Base-by-base conservation (phyloP, 2,113 vertebrate genomes). In the Machaerirhynchus nigripectus region DNA sequence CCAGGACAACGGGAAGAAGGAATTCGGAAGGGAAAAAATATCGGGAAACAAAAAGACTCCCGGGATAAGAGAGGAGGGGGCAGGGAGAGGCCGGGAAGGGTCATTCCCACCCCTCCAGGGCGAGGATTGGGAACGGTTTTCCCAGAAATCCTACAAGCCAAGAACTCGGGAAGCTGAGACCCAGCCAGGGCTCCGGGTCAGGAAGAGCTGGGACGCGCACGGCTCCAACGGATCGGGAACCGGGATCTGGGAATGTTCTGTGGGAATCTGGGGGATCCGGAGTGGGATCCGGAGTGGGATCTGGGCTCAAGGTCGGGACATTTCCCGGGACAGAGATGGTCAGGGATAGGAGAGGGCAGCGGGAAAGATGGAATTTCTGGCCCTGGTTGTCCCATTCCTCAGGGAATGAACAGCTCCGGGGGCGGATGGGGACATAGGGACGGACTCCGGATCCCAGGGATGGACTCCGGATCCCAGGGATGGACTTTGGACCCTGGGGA, bases 251-350 rank as follows among this genome's bases (percentile, higher is more conserved):
- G 64, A 44, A 84, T 53, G 27, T 4, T 31, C 17, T 2, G 24
- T 11, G 44, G 78, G 26, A 53, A 63, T 59, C 7, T 1, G 7
- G 0, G 5, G 64, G 56, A 52, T 83, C 49, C 5, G 5, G 17
- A 70, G 55, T 1, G 37, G 71, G 56, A 52, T 83, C 49, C 4
- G 4, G 17, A 65, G 59, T 2, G 37, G 70, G 39, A 39, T 39
- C 39, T n/a, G n/a, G n/a, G n/a, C 7, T 28, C 10, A 6, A 53
- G 44, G 19, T 3, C 30, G 31, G 68, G 60, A 40, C 0, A 0
- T 60, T 13, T n/a, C 37, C 42, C 1, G 0, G 23, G 27, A 11
- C 50, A 53, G 53, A 63, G 47, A 3, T 2, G 26, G 11, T 7
- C 6, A 6, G 6, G 31, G 24, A 28, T 33, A 19, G 37, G 61